Conservation (phyloP, 2,797 vertebrate species). For the Ptychobarbus kaznakovi region DNA sequence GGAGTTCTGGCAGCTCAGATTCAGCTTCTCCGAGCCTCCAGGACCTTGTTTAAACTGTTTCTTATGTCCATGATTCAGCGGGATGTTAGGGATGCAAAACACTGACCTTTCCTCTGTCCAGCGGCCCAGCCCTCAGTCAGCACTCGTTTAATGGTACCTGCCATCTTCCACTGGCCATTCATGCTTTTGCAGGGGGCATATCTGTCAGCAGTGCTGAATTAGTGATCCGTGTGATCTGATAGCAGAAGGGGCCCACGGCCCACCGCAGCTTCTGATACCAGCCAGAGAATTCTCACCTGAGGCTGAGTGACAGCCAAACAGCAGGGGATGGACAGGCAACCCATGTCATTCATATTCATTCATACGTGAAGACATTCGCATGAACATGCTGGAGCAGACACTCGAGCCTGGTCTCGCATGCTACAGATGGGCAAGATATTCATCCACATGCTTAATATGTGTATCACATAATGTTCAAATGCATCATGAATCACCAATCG, state of each 20-base stretch:
- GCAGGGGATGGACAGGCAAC: constrained; percentile 65
- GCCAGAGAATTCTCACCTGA: constrained; percentile 64
- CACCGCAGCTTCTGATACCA: constrained; percentile 58
- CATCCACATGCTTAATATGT: not conserved
- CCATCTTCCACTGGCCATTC: constrained; percentile 44
- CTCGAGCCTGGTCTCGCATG: constrained; percentile 27
- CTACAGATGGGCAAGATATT: constrained; percentile 15
- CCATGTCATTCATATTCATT: constrained; percentile 60
- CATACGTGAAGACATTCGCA: constrained; percentile 58
- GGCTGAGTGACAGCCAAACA: constrained; percentile 74
- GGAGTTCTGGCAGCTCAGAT: not conserved
- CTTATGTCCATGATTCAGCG: constrained; percentile 57
- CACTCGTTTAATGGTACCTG: constrained; percentile 58
- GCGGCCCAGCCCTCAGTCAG: constrained; percentile 58
- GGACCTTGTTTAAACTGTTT: constrained; percentile 40
- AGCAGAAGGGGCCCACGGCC: constrained; percentile 56
- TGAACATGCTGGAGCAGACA: constrained; percentile 56
- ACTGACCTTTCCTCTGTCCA: constrained; percentile 73
- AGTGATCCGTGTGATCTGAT: constrained; percentile 78
- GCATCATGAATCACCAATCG: constrained; percentile 45
- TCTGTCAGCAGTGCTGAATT: constrained; percentile 69
- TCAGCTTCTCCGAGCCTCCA: constrained; percentile 19
- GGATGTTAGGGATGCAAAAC: constrained; percentile 56
- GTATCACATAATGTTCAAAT: not conserved
- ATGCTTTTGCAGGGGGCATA: constrained; percentile 51